Base-by-base conservation (phyloP, 1,140 invertebrate species). In the Ceratitis capitata region DNA sequence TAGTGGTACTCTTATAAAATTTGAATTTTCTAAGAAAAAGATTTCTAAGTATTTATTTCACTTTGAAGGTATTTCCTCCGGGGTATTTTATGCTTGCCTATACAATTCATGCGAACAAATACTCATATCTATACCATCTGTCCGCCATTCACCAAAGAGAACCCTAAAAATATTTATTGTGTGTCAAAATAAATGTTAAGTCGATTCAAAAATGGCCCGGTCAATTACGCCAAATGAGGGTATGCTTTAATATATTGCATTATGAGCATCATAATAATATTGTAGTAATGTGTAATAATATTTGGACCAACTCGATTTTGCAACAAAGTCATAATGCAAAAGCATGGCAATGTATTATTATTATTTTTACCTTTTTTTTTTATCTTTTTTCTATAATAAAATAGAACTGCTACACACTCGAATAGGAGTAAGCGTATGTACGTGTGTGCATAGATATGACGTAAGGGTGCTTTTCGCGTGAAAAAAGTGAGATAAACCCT, bases 101-200 rank as follows among this genome's bases (percentile, higher is more conserved):
- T n/a, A n/a, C n/a, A n/a, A n/a, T n/a, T n/a, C n/a, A n/a, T n/a
- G n/a, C n/a, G n/a, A n/a, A n/a, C n/a, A n/a, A n/a, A n/a, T n/a
- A n/a, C n/a, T n/a, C 51, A 56, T 56, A 23, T n/a, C 19, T 6
- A 6, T 23, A 9, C n/a, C 23, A 56, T 23, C 23, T 56, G 7
- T 9, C 23, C 14, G 10, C 3, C 19, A 23, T 56, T 56, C 5
- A 39, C 5, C 26, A 32, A 35, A 64, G 10, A 64, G 12, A n/a
- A 19, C 61, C 32, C 29, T 69, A 69, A 69, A 14, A 69, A 69
- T 69, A 69, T 69, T 69, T 69, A 69, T 69, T 69, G 61, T 69
- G 61, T 69, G 61, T 69, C 61, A 69, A 69, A 69, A 69, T 69
- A 39, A 69, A 69, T 69, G 61, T 29, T 69, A 39, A 69, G 61